A percentile compares a stretch with the other conserved stretches of the same genome.
Conservation (phyloP, 2,113 vertebrate genomes). For the Bujurquina vittata region DNA sequence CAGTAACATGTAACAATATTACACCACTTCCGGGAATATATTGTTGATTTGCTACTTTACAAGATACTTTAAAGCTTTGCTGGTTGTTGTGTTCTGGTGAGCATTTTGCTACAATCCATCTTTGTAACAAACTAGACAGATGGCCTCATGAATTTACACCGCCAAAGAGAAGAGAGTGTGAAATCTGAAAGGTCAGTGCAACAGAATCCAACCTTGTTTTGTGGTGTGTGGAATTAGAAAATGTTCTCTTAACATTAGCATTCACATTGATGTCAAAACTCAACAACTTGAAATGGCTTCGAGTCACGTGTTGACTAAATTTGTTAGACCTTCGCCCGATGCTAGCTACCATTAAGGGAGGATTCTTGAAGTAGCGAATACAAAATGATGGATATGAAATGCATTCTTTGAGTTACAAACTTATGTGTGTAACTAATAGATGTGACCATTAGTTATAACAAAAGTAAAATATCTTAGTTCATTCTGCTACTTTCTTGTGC, state of each 20-base stretch:
- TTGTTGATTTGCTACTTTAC: not conserved
- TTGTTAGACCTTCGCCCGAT: not conserved
- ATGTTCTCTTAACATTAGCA: not conserved
- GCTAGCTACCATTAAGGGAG: not conserved
- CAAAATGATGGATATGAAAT: not conserved
- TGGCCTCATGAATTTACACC: constrained; percentile 7
- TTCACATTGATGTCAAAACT: not conserved
- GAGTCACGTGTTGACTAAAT: not conserved
- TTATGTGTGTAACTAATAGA: not conserved
- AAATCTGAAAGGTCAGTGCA: constrained; percentile 39
- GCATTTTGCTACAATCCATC: not conserved
- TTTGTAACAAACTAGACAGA: constrained; percentile 12
- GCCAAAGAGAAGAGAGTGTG: not conserved
- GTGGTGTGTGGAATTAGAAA: not conserved
- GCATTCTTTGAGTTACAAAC: not conserved
- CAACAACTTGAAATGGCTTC: not conserved
- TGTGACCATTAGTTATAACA: not conserved
- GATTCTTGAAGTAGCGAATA: not conserved
- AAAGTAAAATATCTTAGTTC: not conserved
- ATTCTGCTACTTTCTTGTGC: too few relatives aligned
- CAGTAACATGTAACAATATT: constrained; percentile 15
- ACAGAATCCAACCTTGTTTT: constrained; percentile 10
- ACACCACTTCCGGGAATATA: not conserved
- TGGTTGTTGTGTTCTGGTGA: not conserved
- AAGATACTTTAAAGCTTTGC: not conserved